Base-by-base conservation (phyloP, 2,797 vertebrate species). In the Syndactyla subalaris region DNA sequence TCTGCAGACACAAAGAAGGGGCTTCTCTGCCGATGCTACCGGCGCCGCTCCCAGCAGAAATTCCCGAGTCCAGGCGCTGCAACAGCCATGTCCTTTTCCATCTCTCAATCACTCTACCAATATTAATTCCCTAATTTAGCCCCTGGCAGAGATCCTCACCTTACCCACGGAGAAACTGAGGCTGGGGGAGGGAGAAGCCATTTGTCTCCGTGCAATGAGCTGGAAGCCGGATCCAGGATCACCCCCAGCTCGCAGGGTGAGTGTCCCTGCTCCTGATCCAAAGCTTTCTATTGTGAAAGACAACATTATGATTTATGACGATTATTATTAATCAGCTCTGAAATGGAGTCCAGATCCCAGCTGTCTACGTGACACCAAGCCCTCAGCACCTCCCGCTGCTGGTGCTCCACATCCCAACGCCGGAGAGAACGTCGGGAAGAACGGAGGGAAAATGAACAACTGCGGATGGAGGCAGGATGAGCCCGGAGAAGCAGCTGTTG, bases 81-180 rank as follows among this genome's bases (percentile, higher is more conserved):
- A 51, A 78, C 52, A 74, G 71, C 26, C 2, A 4, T 0, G 43
- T 80, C 85, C 89, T 76, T 51, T 70, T 30, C 58, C 5, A 32
- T 49, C 83, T 59, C 89, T 85, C 87, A 84, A 14, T 8, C 61
- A 5, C 67, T 86, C 77, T 8, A 14, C 90, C 61, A 62, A 52
- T 34, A 81, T 68, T 74, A 95, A 92, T 88, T 65, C 80, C 80
- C 58, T 92, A 80, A 88, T 79, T 92, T 43, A 84, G 88, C 92
- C 93, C 30, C 90, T 89, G 93, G 94, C 93, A 78, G 61, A 27
- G 1, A 90, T 92, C 67, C 92, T 88, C 92, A 86, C 90, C 85
- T 88, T 58, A 61, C 22, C 21, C 16, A 46, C 0, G 0, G 83
- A 85, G 87, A 91, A 85, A 87, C 72, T 76, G 86, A 83, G 92